Evolutionary conservation across 2,797 vertebrate species (phyloP).

Genomic region (Muraenolepis orangiensis): DNA sequence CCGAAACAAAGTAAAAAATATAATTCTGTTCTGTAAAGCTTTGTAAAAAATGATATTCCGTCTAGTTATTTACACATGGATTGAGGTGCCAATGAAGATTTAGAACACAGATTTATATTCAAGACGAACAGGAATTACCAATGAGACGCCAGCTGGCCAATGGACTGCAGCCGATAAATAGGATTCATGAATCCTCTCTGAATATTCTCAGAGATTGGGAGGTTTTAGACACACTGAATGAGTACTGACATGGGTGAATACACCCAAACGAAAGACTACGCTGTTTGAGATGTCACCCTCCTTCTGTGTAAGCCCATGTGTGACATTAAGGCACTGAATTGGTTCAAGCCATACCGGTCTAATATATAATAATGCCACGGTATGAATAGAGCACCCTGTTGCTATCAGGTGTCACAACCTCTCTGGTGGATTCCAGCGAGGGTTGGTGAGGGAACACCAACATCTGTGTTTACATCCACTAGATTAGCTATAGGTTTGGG

Average conservation of each 20-base stretch:
- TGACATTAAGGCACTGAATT: constrained; percentile 17
- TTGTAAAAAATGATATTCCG: background rate
- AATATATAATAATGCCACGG: background rate
- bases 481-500: background rate
- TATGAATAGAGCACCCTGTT: constrained; percentile 23
- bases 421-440: too few species aligned
- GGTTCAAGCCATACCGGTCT: background rate
- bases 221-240: background rate
- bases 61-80: background rate
- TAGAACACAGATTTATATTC: background rate
- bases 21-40: background rate
- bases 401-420: constrained; percentile 7
- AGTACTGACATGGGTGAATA: background rate
- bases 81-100: background rate
- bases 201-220: background rate
- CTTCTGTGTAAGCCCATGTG: constrained; percentile 17
- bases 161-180: background rate
- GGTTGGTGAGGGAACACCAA: constrained; percentile 34
- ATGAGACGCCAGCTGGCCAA: background rate
- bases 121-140: background rate
- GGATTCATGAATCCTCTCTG: background rate
- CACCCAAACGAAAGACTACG: background rate
- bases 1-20: background rate
- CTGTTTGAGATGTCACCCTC: constrained; percentile 10
- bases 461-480: background rate